Percentiles rank a stretch among this genome's conserved stretches.
Conservation (phyloP, 2,888 invertebrate species). For the Elysia crispata region DNA sequence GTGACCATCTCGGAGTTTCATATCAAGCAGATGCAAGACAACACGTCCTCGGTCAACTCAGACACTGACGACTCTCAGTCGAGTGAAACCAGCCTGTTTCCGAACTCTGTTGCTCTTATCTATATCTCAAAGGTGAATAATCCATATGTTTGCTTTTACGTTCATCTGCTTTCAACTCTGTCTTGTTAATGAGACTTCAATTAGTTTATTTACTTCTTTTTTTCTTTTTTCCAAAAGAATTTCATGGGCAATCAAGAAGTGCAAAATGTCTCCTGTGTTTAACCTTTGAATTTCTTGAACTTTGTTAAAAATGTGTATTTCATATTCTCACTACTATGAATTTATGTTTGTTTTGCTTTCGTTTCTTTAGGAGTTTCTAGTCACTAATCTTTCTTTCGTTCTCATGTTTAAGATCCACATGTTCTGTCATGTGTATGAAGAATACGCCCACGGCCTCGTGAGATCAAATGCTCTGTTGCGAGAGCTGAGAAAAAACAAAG, state of each 20-base stretch:
- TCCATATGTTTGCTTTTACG: constrained; percentile 19
- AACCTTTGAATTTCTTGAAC: not conserved
- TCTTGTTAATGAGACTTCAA: not conserved
- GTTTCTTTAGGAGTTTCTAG: no score
- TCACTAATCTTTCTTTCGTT: no score
- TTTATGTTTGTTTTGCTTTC: no score
- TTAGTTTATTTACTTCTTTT: not conserved
- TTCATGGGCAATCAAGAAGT: no score
- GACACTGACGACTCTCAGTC: constrained; percentile 66
- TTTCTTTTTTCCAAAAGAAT: not conserved
- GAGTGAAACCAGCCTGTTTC: constrained; percentile 62
- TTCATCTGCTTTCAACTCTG: not conserved
- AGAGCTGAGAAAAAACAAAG: constrained; percentile 62
- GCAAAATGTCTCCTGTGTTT: no score
- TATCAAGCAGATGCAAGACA: constrained; percentile 72
- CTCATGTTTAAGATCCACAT: constrained; percentile 65
- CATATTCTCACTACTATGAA: no score
- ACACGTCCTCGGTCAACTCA: constrained; percentile 63
- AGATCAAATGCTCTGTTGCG: constrained; percentile 64
- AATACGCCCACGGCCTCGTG: constrained; percentile 71
- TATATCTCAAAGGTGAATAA: constrained; percentile 65
- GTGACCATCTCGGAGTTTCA: constrained; percentile 72
- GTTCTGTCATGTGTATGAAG: constrained; percentile 72
- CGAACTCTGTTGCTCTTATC: constrained; percentile 67
- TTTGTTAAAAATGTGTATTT: no score